Conservation (phyloP, 1,140 invertebrate species). For the Drosophila tsacasi region DNA sequence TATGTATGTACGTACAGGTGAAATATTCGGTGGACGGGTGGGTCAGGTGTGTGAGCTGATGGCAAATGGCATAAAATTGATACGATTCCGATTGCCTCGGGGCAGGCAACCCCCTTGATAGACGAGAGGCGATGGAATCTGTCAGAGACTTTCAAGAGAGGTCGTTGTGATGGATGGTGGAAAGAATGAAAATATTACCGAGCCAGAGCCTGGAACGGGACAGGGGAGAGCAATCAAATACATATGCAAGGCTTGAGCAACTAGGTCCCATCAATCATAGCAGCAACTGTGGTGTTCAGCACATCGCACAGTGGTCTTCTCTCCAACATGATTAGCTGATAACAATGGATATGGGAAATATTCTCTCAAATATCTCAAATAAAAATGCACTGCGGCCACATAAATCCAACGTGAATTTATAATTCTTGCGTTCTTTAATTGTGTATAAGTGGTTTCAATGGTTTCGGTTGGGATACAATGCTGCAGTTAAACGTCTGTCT, state of each 20-base stretch:
- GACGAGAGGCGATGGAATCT: conserved; percentile 15
- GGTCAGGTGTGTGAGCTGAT: conserved; percentile 19
- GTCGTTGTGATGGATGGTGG: conserved; percentile 15
- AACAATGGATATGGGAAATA: background rate
- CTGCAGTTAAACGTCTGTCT: background rate
- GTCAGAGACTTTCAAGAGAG: conserved; percentile 11
- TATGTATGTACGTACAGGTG: background rate
- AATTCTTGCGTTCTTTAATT: conserved; percentile 8
- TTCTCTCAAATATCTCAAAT: background rate
- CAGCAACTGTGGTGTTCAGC: background rate
- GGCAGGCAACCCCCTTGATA: conserved; percentile 11
- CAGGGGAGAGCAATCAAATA: conserved; percentile 8
- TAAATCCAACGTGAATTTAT: conserved; percentile 10
- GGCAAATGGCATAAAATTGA: conserved; percentile 20
- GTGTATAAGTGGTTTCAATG: background rate
- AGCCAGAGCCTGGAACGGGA: background rate
- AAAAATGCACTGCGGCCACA: background rate
- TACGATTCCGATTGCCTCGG: conserved; percentile 19
- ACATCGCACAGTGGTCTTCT: background rate
- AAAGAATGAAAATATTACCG: conserved; percentile 18
- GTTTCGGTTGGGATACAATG: conserved; percentile 14
- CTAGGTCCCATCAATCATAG: conserved; percentile 11
- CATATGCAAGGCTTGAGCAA: conserved; percentile 4
- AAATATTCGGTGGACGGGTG: background rate
- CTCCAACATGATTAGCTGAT: background rate